Evolutionary conservation across 2,888 invertebrate genomes (phyloP).

Genomic region (Caenorhabditis auriculariae): DNA sequence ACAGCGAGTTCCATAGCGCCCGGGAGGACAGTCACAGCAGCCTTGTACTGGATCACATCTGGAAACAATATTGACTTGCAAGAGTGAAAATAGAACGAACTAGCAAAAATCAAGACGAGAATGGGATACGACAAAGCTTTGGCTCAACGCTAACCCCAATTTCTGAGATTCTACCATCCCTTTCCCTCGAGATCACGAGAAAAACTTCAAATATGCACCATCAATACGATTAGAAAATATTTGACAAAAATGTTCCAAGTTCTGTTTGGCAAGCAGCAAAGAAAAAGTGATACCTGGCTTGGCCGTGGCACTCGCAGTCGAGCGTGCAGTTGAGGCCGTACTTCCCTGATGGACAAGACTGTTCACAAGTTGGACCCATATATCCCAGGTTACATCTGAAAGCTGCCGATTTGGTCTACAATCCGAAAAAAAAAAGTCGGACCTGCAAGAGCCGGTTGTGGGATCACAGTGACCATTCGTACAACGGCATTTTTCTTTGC

Average conservation of each 20-base stretch:
- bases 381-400: slow-evolving; percentile 37
- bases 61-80: too few relatives aligned
- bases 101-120: too few relatives aligned
- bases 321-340: slow-evolving; percentile 73
- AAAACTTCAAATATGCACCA: not conserved
- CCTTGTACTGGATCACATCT: slow-evolving; percentile 62
- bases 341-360: slow-evolving; percentile 71
- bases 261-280: not conserved
- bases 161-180: too few relatives aligned
- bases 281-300: slow-evolving; percentile 18
- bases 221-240: not conserved
- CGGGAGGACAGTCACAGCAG: slow-evolving; percentile 59
- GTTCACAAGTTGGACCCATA: slow-evolving; percentile 65
- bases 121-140: too few relatives aligned
- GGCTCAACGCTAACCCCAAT: too few relatives aligned
- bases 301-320: slow-evolving; percentile 75
- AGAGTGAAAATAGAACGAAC: too few relatives aligned
- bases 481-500: slow-evolving; percentile 60
- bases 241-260: not conserved
- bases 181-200: too few relatives aligned
- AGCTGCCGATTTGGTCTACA: too few relatives aligned
- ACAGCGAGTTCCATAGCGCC: slow-evolving; percentile 53
- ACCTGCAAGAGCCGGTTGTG: slow-evolving; percentile 50
- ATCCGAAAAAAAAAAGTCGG: too few relatives aligned
- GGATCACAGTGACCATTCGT: slow-evolving; percentile 55